Percentiles rank a stretch among this genome's conserved stretches.
Conservation (phyloP, 1,140 invertebrate genomes). For the Drosophila equinoxialis region DNA sequence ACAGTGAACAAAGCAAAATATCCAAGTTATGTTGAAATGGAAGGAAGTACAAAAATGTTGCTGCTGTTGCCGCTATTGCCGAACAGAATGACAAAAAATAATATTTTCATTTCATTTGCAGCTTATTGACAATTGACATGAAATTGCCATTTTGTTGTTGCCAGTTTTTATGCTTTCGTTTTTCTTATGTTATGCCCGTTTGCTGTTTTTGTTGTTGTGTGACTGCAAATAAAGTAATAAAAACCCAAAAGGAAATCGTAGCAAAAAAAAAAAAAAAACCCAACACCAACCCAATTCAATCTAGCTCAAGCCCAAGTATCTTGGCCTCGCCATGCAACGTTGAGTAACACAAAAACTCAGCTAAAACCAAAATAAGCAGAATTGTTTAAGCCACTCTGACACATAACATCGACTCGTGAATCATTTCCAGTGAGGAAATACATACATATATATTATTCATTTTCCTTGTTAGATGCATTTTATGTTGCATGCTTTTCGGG, state of each 20-base stretch:
- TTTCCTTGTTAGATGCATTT: conserved; percentile 36
- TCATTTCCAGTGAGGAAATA: conserved; percentile 24
- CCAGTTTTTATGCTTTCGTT: conserved; percentile 37
- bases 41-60: conserved; percentile 64
- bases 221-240: conserved; percentile 78
- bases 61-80: conserved; percentile 22
- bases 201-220: conserved; percentile 55
- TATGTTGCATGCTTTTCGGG: conserved; percentile 27
- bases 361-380: conserved; percentile 43
- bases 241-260: conserved; percentile 39
- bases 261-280: conserved; percentile 2
- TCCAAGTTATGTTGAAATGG: conserved; percentile 24
- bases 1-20: conserved; percentile 26
- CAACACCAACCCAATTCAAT: conserved; percentile 3
- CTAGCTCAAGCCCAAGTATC: not conserved
- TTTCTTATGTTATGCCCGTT: conserved; percentile 56
- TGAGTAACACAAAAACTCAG: conserved; percentile 24
- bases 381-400: conserved; percentile 47
- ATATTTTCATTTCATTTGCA: conserved; percentile 83
- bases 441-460: conserved; percentile 30
- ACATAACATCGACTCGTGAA: conserved; percentile 51
- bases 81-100: conserved; percentile 37
- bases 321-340: conserved; percentile 45
- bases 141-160: conserved; percentile 56
- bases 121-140: conserved; percentile 83